These are phyloP conservation scores for Holcopasites calliopsidis DNA, from an alignment of 1,140 invertebrate genomes.

Conservation along the genomic window DNA sequence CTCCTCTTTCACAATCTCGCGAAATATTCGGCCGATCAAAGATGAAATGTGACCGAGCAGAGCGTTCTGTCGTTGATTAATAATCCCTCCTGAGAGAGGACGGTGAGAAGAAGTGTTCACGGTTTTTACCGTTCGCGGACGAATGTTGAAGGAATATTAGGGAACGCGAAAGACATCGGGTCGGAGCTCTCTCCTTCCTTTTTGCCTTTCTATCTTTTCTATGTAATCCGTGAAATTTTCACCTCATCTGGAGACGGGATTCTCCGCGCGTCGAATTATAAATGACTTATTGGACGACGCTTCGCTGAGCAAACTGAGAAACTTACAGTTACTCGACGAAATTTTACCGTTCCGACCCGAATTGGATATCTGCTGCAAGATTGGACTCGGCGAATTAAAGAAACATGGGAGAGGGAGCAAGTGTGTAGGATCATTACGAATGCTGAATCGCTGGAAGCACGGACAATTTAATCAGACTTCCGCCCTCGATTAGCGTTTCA, in stretches of 20 bases:
- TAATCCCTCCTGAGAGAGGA: neutral
- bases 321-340: neutral
- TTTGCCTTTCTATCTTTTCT: constrained; percentile 6
- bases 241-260: neutral
- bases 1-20: neutral
- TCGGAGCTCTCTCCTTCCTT: neutral
- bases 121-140: neutral
- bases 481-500: neutral
- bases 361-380: too few relatives aligned
- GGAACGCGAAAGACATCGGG: neutral
- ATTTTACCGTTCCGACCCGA: too few relatives aligned
- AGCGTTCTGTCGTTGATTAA: constrained; percentile 22
- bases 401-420: neutral
- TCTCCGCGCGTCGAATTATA: neutral
- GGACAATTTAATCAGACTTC: neutral
- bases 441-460: neutral
- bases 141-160: constrained; percentile 16
- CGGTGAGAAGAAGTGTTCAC: neutral
- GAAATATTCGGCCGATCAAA: neutral
- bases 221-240: constrained; percentile 22
- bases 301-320: neutral
- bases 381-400: neutral
- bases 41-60: neutral
- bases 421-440: neutral
- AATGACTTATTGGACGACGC: neutral